Base-by-base conservation (phyloP, 1,140 invertebrate species). In the Vanessa atalanta region DNA sequence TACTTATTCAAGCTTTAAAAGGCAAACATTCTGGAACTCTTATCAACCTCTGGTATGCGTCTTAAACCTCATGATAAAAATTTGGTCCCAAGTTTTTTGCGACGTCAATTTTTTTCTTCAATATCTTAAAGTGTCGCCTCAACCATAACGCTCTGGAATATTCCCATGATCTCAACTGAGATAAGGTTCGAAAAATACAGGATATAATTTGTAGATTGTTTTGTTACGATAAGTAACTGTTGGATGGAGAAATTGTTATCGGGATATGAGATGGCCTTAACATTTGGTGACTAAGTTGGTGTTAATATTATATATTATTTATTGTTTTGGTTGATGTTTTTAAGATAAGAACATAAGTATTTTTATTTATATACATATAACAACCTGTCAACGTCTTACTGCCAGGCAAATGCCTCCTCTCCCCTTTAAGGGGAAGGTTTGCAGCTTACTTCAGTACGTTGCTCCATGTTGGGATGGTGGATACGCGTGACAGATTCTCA, bases 171-270 rank as follows among this genome's bases (percentile, higher is more conserved):
- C 15, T 23, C 9, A 16, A 16, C 57, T 47, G 66, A 73, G 64
- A 70, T 69, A 50, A 78, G 70, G 65, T 79, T 78, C 77, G 47
- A 43, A 72, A 73, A 76, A 76, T n/a, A 68, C 73, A 71, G 77
- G 77, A 79, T 73, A 72, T 72, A 47, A 63, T 69, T 65, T 71
- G 66, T 53, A 61, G 76, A 67, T 72, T 48, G 43, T 70, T 64
- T 63, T 7, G 53, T 60, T 65, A 53, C 60, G 75, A 73, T 70
- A 73, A 53, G 51, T 53, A n/a, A 53, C 15, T 20, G 3, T 26
- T 26, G 47, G 55, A 61, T 37, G 55, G 11, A 70, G 61, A 70
- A 47, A 50, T 13, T 70, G 11, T 23, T n/a, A 53, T 16, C 15
- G 15, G n/a, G 20, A 13, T 23, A 13, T 8, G 55, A 11, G 11